Evolutionary conservation across 64 coral and sea anemone species (phyloP).

Genomic region (Stylophora pistillata): DNA sequence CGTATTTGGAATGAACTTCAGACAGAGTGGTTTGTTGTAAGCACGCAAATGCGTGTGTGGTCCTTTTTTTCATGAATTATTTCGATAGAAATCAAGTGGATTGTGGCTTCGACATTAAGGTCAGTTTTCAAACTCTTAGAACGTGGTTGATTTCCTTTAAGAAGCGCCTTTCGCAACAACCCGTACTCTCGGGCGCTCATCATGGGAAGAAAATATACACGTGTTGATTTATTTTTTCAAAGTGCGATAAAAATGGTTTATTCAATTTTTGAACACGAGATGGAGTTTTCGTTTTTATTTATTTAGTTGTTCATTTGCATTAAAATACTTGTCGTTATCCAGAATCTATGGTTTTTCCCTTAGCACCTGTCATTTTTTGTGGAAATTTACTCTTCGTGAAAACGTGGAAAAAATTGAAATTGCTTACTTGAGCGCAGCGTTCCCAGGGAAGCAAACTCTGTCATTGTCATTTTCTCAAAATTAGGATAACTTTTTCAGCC

Average conservation of each 20-base stretch:
- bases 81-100: no score
- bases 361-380: constrained; percentile 14
- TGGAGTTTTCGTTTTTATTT: not conserved
- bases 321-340: constrained; percentile 24
- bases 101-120: no score
- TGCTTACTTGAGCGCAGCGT: constrained; percentile 3
- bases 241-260: not conserved
- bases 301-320: constrained; percentile 10
- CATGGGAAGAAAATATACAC: no score
- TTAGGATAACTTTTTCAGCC: not conserved
- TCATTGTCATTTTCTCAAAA: not conserved
- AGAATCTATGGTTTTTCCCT: constrained; percentile 43
- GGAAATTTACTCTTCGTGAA: not conserved
- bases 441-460: not conserved
- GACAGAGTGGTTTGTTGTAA: no score
- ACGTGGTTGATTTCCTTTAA: no score
- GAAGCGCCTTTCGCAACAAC: no score
- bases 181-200: no score
- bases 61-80: no score
- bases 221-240: not conserved
- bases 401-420: not conserved
- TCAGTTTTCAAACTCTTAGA: no score
- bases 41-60: no score
- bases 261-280: not conserved
- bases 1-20: no score